Percentiles rank a stretch among this genome's conserved stretches.
Conservation (phyloP, 2,797 vertebrate genomes). For the Buceros bicornis region DNA sequence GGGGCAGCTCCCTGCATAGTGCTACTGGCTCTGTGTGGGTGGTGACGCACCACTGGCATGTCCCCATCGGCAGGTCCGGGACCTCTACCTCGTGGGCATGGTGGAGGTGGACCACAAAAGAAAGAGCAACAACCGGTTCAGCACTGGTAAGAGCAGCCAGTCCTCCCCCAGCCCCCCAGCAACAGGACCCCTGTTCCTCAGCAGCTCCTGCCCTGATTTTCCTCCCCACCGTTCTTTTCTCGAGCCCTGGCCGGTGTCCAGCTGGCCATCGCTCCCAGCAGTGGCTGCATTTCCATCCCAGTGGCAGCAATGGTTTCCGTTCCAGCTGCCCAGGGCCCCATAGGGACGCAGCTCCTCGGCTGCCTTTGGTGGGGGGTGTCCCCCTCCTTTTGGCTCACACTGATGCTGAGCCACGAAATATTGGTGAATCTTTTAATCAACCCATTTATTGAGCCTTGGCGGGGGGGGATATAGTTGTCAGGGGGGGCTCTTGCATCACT, state of each 20-base stretch:
- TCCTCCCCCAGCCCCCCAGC: not conserved
- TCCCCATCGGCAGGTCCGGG: constrained; percentile 81
- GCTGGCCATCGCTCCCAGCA: not conserved
- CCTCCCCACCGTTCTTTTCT: not conserved
- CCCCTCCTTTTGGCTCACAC: not conserved
- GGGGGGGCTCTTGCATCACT: not conserved
- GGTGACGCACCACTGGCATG: not conserved
- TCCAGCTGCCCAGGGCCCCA: rapidly evolving
- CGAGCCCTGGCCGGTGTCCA: not conserved
- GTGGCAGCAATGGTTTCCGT: not conserved
- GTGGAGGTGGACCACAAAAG: constrained; percentile 61
- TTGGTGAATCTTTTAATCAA: not conserved
- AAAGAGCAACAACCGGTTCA: constrained; percentile 7
- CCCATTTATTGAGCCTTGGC: rapidly evolving
- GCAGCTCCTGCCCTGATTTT: not conserved
- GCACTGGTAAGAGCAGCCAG: constrained; percentile 4
- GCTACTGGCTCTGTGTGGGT: not conserved
- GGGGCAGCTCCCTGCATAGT: rapidly evolving
- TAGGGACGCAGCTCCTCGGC: not conserved
- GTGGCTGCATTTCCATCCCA: rapidly evolving
- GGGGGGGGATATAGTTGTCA: not conserved
- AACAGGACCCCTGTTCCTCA: not conserved
- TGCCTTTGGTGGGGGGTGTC: not conserved
- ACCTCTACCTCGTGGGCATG: constrained; percentile 73
- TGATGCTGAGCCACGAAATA: not conserved